Base-by-base conservation (phyloP, 1,140 invertebrate species). In the Penaeus indicus region DNA sequence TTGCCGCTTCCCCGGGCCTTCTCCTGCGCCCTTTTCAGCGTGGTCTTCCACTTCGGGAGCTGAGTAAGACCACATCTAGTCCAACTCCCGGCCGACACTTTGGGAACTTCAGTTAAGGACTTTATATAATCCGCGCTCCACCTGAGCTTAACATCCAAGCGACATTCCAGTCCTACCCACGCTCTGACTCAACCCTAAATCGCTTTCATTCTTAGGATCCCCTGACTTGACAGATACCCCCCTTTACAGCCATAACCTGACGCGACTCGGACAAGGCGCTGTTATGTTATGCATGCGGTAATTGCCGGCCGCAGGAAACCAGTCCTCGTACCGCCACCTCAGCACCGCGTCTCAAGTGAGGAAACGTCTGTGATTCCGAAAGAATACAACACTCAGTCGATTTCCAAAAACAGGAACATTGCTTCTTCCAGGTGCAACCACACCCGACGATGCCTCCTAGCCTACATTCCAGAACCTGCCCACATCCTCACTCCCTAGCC, bases 401-500 rank as follows among this genome's bases (percentile, higher is more conserved):
- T 81, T 54, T 67, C 27, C 47, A 64, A 86, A 86, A 81, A 62
- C 42, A 54, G 60, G 32, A 54, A 63, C 61, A 80, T 47, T 42
- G 22, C 13, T 42, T 64, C n/a, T 69, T 61, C 85, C 75, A 86
- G 85, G 69, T 86, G 85, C 62, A 63, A 32, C 60, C 69, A 62
- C 75, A 64, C 75, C 75, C 75, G 38, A 64, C 25, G 54, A 79
- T 86, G 75, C 85, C 85, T 80, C 38, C 77, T 63, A 62, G 85
- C 85, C n/a, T 64, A 75, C 61, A 83, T 83, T 64, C 80, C 80
- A 64, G 27, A 32, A 60, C 38, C 62, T 62, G 25, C 62, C 62
- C 62, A 64, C 25, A 32, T 10, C 47, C 60, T 18, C 25, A 63
- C n/a, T 38, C 62, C 81, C n/a, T 83, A 62, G 32, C 81, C 61